Evolutionary conservation across 2,888 invertebrate genomes (phyloP), one percentile per base, ranked within the genome.

Genomic region (Agonum fuliginosum): DNA sequence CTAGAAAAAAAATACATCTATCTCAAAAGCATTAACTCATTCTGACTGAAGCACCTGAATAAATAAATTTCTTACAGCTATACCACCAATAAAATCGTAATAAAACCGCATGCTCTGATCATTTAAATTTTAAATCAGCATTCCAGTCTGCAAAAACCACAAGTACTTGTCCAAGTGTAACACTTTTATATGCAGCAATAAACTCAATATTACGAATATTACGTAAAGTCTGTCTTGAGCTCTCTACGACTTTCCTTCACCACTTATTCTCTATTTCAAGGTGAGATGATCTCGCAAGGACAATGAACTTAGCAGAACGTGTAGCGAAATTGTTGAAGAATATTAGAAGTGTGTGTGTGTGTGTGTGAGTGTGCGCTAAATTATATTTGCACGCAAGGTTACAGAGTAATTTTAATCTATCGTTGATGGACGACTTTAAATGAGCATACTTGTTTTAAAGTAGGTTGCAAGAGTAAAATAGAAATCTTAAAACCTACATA

Each of bases 121-220:
- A 62, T 62, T 62, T 62, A 6, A 62, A 62, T 62, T 62, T 62
- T 19, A 62, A 62, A 62, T 62, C 30, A 62, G 24, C 58, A 30
- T 62, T 62, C 58, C 6, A 10, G 8, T n/a, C 0, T 12, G 3
- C 0, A 22, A 54, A 12, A 12, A 54, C 22, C 4, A 54, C 1
- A 22, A 54, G 3, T 30, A 30, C 3, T 30, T 30, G 8, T 30
- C 6, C 30, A 30, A 30, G 3, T 30, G 3, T n/a, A n/a, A n/a
- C n/a, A n/a, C n/a, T n/a, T n/a, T n/a, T n/a, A n/a, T 1, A 6
- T 3, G 54, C 54, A 54, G 8, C 22, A 12, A 54, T 54, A 3
- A 48, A n/a, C 20, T n/a, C n/a, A n/a, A n/a, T 19, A 48, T 48
- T 12, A 37, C 17, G 54, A 20, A 12, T 5, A 54, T 54, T 54